Base-by-base conservation (phyloP, 2,888 invertebrate species). In the Callyntrura sp. region DNA sequence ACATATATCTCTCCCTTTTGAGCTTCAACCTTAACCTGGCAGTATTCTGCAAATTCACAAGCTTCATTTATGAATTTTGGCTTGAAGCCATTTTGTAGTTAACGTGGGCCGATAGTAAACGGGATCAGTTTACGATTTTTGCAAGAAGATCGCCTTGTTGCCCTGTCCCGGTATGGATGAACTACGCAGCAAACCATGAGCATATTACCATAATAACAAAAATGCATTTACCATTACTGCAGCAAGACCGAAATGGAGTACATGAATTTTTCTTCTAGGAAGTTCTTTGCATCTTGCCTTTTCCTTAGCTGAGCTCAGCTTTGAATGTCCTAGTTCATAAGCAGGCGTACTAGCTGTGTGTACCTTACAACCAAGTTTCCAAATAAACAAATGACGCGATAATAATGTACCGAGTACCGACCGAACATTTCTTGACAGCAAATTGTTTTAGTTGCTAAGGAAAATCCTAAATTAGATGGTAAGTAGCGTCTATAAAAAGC, bases 81-180 rank as follows among this genome's bases (percentile, higher is more conserved):
- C 82, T 65, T 28, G 23, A 20, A 83, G 82, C 82, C 82, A 83
- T 55, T 73, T 17, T 45, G 12, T 11, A 73, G 17, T 51, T 45
- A 83, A 68, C 68, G 82, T 83, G 82, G 82, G 82, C 65, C 48
- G 82, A 83, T 83, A 68, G 82, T 65, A 83, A 83, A 83, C 82
- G 82, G 82, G 82, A 83, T 65, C 82, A 68, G 65, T 65, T 68
- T 28, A 11, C 12, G 35, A 57, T 81, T 81, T 81, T 78, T 25
- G 55, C 78, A 78, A 78, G 55, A 78, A 17, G 68, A 62, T 78
- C 48, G 79, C 43, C 57, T 81, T 57, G 55, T 79, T 79, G 43
- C 28, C 57, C 35, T 55, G 12, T 57, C 55, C 79, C 57, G 55
- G 79, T 79, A 79, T 57, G 79, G 79, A 79, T 57, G 25, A 57